phyloP scores from a whole-genome alignment of 2,113 vertebrate species.

The Aptenodytes forsteri region DNA sequence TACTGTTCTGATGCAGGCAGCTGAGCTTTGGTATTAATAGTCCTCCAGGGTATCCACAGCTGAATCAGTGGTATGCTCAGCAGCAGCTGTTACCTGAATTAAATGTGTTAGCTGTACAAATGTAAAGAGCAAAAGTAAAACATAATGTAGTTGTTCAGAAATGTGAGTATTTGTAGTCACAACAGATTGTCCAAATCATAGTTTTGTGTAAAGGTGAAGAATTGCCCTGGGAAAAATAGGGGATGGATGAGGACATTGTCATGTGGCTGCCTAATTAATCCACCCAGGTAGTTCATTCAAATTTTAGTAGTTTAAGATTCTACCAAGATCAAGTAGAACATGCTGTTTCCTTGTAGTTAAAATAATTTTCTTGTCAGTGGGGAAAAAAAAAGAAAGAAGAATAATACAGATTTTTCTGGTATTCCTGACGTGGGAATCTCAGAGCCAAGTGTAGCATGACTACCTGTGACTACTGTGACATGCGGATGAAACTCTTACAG shows the following conservation, averaged over 20 bases:
- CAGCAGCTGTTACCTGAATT: conserved; percentile 33
- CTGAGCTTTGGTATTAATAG: conserved; percentile 20
- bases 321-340: background rate
- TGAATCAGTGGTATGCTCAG: conserved; percentile 15
- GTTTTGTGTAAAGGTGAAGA: conserved; percentile 7
- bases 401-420: background rate
- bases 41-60: background rate
- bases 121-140: conserved; percentile 23
- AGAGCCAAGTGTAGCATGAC: background rate
- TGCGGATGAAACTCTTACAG: background rate
- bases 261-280: background rate
- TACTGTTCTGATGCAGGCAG: conserved; percentile 17
- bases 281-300: background rate
- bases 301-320: background rate
- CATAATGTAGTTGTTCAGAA: background rate
- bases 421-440: background rate
- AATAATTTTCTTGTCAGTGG: background rate
- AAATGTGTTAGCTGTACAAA: background rate
- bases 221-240: background rate
- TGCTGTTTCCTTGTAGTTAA: background rate
- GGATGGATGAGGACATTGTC: background rate
- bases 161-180: background rate
- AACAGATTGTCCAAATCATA: background rate
- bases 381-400: background rate
- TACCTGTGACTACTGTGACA: background rate